These are phyloP conservation scores for Hypotaenidia okinawae DNA, from an alignment of 2,797 vertebrate species.

Conservation along the genomic window DNA sequence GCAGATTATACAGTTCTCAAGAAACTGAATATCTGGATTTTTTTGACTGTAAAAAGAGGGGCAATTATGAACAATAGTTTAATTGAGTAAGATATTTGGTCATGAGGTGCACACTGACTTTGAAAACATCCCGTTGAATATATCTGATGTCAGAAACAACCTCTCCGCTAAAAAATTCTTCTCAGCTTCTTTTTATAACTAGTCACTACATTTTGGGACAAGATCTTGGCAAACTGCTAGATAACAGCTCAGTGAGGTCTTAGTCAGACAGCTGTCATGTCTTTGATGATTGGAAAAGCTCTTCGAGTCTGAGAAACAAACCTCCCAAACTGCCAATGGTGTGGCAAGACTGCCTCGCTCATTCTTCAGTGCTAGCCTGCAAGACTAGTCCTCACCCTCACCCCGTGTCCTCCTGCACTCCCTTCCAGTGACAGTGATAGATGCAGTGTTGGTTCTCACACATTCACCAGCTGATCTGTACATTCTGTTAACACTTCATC, in stretches of 20 bases:
- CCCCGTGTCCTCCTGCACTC: neutral
- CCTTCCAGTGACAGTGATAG: constrained; percentile 3
- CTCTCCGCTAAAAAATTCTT: neutral
- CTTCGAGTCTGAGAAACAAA: neutral
- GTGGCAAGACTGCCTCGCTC: neutral
- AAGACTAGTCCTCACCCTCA: neutral
- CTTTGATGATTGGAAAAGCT: neutral
- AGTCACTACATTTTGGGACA: neutral
- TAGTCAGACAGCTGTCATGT: neutral
- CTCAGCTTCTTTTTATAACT: neutral
- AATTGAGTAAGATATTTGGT: neutral
- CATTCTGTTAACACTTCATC: constrained; percentile 50
- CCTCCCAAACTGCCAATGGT: accelerated
- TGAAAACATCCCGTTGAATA: neutral
- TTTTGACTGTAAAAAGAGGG: neutral
- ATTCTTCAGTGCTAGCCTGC: neutral
- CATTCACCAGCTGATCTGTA: constrained; percentile 15
- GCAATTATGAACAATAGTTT: neutral
- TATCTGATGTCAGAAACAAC: neutral
- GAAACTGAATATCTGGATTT: neutral
- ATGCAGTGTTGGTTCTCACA: constrained; percentile 30
- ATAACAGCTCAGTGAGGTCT: neutral
- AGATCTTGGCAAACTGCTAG: neutral
- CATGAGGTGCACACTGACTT: neutral
- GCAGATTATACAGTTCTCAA: neutral